Conservation (phyloP, 2,888 invertebrate genomes). For the Cryptocephalus moraei region DNA sequence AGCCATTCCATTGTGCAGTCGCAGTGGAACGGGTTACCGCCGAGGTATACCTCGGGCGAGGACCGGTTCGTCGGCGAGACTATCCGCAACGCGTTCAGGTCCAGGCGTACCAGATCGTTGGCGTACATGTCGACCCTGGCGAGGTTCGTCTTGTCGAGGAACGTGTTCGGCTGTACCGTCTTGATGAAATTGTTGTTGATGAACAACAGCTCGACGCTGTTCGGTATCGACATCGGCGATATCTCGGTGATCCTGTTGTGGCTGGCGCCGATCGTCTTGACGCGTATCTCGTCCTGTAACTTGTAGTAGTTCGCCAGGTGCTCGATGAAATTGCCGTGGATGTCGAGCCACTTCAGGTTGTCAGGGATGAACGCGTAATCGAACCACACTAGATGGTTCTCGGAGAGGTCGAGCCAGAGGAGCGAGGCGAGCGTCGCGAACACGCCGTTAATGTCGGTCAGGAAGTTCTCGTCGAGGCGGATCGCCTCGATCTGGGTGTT, state of each 20-base stretch:
- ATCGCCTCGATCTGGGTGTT: conserved; percentile 78
- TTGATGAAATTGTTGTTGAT: conserved; percentile 83
- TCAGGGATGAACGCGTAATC: conserved; percentile 87
- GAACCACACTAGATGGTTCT: conserved; percentile 87
- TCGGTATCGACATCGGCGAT: conserved; percentile 74
- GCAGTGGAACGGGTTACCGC: conserved; percentile 89
- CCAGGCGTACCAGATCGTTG: conserved; percentile 73
- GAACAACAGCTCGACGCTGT: conserved; percentile 77
- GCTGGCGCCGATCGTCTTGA: conserved; percentile 80
- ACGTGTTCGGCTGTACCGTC: conserved; percentile 73
- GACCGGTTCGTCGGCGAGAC: conserved; percentile 61
- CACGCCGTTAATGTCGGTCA: conserved; percentile 82
- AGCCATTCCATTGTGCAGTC: conserved; percentile 95
- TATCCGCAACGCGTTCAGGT: conserved; percentile 69
- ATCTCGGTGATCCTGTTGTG: conserved; percentile 80
- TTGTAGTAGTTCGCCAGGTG: conserved; percentile 82
- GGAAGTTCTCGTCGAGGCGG: conserved; percentile 76
- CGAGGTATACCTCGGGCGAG: conserved; percentile 81
- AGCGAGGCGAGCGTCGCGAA: conserved; percentile 77
- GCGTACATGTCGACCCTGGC: conserved; percentile 85
- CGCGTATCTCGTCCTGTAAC: conserved; percentile 67
- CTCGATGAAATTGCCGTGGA: conserved; percentile 83
- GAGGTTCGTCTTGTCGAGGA: conserved; percentile 73
- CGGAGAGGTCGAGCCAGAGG: conserved; percentile 79
- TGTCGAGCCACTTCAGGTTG: conserved; percentile 82